Base-by-base conservation (phyloP, 2,797 vertebrate species). In the Iguana delicatissima region DNA sequence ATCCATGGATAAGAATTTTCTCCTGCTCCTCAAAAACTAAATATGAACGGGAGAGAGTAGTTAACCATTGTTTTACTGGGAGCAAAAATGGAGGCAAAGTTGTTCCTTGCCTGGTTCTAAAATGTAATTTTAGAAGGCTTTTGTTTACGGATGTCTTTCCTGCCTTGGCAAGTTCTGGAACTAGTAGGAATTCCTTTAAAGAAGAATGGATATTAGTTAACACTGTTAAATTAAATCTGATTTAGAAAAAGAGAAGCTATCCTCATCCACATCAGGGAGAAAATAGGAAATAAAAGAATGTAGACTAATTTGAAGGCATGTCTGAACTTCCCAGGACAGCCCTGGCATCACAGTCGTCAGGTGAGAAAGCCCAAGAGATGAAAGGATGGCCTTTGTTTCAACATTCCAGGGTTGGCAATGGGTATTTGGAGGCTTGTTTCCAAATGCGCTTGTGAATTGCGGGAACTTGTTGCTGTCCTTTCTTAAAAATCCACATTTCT, bases 351-450 rank as follows among this genome's bases (percentile, higher is more conserved):
- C 84, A 89, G 92, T 95, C 93, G 84, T 89, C 86, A 95, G 95
- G 91, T 94, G 86, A 89, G 91, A 96, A 95, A 91, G 62, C 1
- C 93, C 93, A 94, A 89, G 79, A 96, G 95, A 95, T 95, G 93
- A 96, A 96, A 95, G 92, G 87, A 64, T 82, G 79, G 52, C 93
- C 92, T 96, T 96, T 97, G 95, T 97, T 97, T 95, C 90, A 90
- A 96, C 94, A 96, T 97, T 96, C 93, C 91, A 93, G 91, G 64
- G 91, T 92, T 94, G 91, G 85, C 72, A 50, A 83, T 92, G 83
- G 93, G 92, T 93, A 84, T 91, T 96, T 92, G 96, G 90, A 96
- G 92, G 92, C 38, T 90, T 1, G 14, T 95, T 97, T 96, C 90
- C 95, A 91, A 94, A 92, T 95, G 93, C 85, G 90, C 59, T 93